Evolutionary conservation across 2,888 invertebrate genomes (phyloP), one percentile per base, ranked within the genome.

Genomic region (Caradrina kadenii): DNA sequence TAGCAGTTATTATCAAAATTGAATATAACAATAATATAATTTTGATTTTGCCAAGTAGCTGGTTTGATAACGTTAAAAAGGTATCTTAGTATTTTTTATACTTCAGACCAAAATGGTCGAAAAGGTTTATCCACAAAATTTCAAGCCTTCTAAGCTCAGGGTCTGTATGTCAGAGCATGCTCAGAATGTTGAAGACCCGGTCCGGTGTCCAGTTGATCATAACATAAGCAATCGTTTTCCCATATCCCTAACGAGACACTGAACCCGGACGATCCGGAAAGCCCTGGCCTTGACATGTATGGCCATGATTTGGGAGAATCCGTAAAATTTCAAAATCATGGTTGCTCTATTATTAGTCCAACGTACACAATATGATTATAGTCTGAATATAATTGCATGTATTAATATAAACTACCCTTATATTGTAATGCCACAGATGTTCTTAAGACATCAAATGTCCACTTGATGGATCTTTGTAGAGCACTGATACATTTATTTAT

Each of bases 371-470:
- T 56, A 76, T 75, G 76, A 81, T 76, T 73, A 70, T 72, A 66
- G 26, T 59, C 60, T 68, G 39, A 62, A 74, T 78, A 71, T 73
- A 70, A 80, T 81, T 60, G n/a, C 50, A 72, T 69, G 56, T 60
- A 75, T 48, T 67, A 68, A 65, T 63, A 56, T 63, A 74, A 79
- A 67, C 17, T 69, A 58, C 50, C 52, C 75, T 73, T 77, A 73
- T 74, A 80, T 69, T 69, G 55, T 68, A 73, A 77, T 77, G 59
- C 69, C 17, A 74, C 79, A 81, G 70, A 72, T 80, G 82, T 75
- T 80, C 61, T 55, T 1, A 21, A 19, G 13, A 31, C 60, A 63
- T 69, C 22, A 61, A 59, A 54, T 67, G 71, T 52, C 52, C 63
- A 73, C 22, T 66, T 79, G 58, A 75, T 67, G 52, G 17, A 72